These are phyloP conservation scores for Leptocoma aspasia DNA, from an alignment of 2,113 vertebrate genomes.

Conservation along the genomic window DNA sequence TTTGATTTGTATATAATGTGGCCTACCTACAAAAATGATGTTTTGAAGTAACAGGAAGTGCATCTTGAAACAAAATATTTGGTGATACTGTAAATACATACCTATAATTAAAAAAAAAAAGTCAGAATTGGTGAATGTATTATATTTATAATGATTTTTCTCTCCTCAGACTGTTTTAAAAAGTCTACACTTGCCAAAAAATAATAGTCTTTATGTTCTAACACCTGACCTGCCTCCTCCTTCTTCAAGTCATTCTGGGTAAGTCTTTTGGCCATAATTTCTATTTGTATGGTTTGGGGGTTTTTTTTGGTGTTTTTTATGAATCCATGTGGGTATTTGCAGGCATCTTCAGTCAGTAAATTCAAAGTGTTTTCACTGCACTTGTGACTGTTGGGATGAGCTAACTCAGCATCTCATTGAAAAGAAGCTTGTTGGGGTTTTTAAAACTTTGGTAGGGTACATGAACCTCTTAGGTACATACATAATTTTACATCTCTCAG, in stretches of 20 bases:
- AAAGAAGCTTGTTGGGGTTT: background rate
- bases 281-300: background rate
- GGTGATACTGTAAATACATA: background rate
- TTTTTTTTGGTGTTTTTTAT: background rate
- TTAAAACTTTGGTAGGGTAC: background rate
- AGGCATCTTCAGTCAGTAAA: background rate
- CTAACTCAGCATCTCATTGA: background rate
- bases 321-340: background rate
- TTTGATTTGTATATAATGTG: background rate
- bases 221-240: constrained; percentile 92
- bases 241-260: constrained; percentile 93
- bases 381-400: background rate
- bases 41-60: background rate
- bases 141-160: constrained; percentile 19
- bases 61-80: background rate
- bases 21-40: background rate
- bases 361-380: background rate
- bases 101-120: background rate
- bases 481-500: background rate
- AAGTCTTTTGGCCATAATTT: constrained; percentile 52
- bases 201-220: constrained; percentile 97
- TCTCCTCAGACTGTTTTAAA: constrained; percentile 86
- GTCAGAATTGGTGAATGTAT: background rate
- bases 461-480: background rate
- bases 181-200: constrained; percentile 98